These are phyloP conservation scores for Pachyrhynchus sulphureomaculatus DNA, from an alignment of 1,140 invertebrate species.

Conservation along the genomic window DNA sequence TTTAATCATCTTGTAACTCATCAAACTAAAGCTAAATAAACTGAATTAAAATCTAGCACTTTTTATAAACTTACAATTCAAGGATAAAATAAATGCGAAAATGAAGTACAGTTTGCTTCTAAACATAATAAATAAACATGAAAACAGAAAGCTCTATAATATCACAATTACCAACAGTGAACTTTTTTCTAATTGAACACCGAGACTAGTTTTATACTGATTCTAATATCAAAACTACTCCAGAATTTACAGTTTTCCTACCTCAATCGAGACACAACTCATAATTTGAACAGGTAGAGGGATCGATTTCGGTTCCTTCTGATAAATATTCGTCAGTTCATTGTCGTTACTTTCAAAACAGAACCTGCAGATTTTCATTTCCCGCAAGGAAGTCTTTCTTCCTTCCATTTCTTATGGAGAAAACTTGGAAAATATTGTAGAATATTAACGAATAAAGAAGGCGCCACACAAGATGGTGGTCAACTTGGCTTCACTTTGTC, in stretches of 20 bases:
- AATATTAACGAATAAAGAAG: no score
- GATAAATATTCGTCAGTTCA: conserved; percentile 65
- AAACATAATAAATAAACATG: no score
- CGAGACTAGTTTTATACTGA: background rate
- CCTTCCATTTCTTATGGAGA: conserved; percentile 26
- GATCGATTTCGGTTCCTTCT: conserved; percentile 56
- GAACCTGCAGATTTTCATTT: conserved; percentile 69
- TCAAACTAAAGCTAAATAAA: no score
- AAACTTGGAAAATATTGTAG: no score
- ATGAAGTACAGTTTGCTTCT: no score
- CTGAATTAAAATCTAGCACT: no score
- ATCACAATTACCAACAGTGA: conserved; percentile 3
- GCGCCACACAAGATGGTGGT: no score
- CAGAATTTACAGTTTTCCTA: conserved; percentile 27
- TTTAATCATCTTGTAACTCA: no score
- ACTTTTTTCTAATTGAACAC: conserved; percentile 10
- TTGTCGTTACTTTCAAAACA: conserved; percentile 62
- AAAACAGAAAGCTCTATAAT: background rate
- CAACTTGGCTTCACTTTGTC: no score
- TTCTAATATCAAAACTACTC: conserved; percentile 1
- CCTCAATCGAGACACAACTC: conserved; percentile 74
- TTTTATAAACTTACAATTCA: no score
- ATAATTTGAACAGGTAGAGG: conserved; percentile 71
- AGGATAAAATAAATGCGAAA: no score
- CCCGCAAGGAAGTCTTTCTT: conserved; percentile 47